phyloP scores from a whole-genome alignment of 2,797 vertebrate species.

The Sebastes variabilis region DNA sequence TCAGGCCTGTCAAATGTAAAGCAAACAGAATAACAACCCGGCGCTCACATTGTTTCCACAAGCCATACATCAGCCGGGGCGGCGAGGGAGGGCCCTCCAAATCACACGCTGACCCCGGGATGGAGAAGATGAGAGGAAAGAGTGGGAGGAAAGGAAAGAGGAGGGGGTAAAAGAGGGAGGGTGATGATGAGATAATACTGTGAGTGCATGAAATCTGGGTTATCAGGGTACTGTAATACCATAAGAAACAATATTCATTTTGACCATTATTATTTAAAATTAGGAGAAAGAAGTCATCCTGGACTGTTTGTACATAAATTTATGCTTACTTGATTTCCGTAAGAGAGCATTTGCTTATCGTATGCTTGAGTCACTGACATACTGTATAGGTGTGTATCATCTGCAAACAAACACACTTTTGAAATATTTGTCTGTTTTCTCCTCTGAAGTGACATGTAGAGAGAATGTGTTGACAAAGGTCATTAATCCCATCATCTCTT shows the following conservation, averaged over 20 bases:
- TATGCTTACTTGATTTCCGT: not conserved
- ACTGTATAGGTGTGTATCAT: not conserved
- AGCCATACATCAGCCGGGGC: constrained; percentile 65
- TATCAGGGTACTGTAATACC: not conserved
- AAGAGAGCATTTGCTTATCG: not conserved
- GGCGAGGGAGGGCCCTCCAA: constrained; percentile 18
- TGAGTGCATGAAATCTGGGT: not conserved
- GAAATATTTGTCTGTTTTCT: constrained; percentile 85
- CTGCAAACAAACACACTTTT: constrained; percentile 71
- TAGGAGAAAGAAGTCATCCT: not conserved
- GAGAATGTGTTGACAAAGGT: constrained; percentile 87
- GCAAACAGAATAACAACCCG: constrained; percentile 79
- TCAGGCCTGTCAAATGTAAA: constrained; percentile 92
- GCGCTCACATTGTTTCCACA: constrained; percentile 68
- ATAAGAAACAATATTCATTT: not conserved
- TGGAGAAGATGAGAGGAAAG: constrained; percentile 33
- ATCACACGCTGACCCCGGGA: constrained; percentile 41
- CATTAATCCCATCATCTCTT: constrained; percentile 91
- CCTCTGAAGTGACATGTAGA: constrained; percentile 85
- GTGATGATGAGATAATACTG: not conserved
- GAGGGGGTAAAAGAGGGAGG: not conserved
- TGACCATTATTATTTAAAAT: not conserved
- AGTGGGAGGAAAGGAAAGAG: not conserved
- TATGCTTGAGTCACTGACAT: not conserved
- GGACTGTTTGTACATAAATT: not conserved